Percentiles rank a stretch among this genome's conserved stretches.
These are phyloP conservation scores for Pocillopora verrucosa DNA, from an alignment of 64 coral and sea anemone species.

Conservation along the genomic window DNA sequence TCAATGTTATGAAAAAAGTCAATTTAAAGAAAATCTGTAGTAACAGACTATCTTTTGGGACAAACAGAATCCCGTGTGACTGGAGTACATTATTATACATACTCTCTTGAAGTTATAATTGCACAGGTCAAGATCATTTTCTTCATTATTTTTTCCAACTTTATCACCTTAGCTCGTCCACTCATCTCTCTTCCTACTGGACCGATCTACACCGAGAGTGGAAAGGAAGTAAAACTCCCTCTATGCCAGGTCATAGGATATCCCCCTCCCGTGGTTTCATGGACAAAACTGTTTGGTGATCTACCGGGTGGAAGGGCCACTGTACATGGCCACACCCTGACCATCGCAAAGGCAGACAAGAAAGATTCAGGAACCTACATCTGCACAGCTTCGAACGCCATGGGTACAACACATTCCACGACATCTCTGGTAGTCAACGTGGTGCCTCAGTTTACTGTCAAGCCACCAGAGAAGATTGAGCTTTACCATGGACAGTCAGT, in stretches of 20 bases:
- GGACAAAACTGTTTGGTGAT: constrained; percentile 16
- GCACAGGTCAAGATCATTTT: too few relatives aligned
- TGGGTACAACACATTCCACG: constrained; percentile 34
- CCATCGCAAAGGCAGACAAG: background rate
- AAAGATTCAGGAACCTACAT: constrained; percentile 54
- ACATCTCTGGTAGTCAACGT: constrained; percentile 56
- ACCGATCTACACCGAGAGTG: background rate
- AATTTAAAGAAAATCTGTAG: too few relatives aligned
- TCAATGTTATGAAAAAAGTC: too few relatives aligned
- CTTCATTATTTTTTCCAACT: too few relatives aligned
- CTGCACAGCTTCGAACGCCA: constrained; percentile 52
- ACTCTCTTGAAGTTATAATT: too few relatives aligned
- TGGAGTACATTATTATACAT: too few relatives aligned
- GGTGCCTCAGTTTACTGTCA: constrained; percentile 53
- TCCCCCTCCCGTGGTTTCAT: constrained; percentile 30
- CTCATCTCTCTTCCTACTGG: background rate
- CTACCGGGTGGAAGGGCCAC: background rate
- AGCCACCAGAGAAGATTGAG: constrained; percentile 57
- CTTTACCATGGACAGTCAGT: constrained; percentile 55
- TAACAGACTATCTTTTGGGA: too few relatives aligned
- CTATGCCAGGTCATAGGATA: constrained; percentile 31
- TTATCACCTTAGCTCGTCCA: background rate
- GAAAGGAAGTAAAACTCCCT: constrained; percentile 12
- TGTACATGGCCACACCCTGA: background rate
- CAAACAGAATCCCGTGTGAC: too few relatives aligned